Percentiles rank a stretch among this genome's conserved stretches.
These are phyloP conservation scores for Acropora tenuis DNA, from an alignment of 64 coral and sea anemone genomes.

Conservation along the genomic window DNA sequence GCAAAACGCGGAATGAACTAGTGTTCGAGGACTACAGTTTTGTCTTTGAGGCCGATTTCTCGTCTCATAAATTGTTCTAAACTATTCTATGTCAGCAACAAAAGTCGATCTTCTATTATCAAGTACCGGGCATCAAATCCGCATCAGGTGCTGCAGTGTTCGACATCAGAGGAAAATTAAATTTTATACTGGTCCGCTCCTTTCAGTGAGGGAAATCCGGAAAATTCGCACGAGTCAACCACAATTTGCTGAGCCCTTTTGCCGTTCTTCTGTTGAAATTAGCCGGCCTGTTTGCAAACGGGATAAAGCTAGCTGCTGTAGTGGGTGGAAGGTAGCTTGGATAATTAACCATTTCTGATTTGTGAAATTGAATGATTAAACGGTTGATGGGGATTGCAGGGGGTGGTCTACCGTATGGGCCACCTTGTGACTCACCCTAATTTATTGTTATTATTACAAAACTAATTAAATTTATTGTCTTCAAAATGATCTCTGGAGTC, in stretches of 20 bases:
- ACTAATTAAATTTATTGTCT: too few species aligned
- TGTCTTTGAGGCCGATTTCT: neutral
- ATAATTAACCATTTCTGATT: too few species aligned
- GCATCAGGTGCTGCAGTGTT: too few species aligned
- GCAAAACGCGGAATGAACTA: neutral
- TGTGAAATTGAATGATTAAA: too few species aligned
- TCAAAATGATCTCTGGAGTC: too few species aligned
- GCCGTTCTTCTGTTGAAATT: constrained; percentile 77
- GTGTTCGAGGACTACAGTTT: neutral
- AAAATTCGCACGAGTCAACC: constrained; percentile 55
- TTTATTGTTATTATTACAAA: too few species aligned
- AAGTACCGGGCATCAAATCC: neutral
- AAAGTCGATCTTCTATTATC: neutral
- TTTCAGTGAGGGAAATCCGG: neutral
- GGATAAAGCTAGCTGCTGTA: constrained; percentile 70
- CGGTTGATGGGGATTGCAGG: too few species aligned
- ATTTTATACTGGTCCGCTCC: neutral
- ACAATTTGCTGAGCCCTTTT: constrained; percentile 67
- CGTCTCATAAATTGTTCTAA: neutral
- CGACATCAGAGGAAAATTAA: neutral
- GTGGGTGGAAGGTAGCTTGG: constrained; percentile 83
- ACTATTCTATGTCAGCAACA: neutral
- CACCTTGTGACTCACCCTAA: too few species aligned
- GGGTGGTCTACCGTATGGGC: too few species aligned
- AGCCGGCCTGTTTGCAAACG: constrained; percentile 79